These are phyloP conservation scores for Drosophila atroscutellata DNA, from an alignment of 2,888 invertebrate species.

Conservation along the genomic window DNA sequence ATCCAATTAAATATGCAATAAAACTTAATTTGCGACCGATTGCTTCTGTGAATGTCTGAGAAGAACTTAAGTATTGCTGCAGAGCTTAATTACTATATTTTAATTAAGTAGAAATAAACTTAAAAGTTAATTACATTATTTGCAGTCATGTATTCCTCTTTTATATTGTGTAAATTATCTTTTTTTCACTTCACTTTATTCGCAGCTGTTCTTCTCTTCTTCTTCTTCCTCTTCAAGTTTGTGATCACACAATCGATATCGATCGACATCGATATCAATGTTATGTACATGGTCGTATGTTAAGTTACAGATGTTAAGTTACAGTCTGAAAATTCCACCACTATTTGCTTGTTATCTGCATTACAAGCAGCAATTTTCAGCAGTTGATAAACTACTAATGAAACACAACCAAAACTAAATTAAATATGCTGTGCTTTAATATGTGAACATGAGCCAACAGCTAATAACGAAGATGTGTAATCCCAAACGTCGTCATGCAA, in stretches of 20 bases:
- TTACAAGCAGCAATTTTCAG: neutral
- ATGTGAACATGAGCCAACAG: neutral
- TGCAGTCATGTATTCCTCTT: accelerated
- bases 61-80: neutral
- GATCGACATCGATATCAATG: neutral
- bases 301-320: neutral
- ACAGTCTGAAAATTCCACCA: neutral
- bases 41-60: neutral
- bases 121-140: too few species aligned
- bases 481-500: too few species aligned
- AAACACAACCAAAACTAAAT: neutral
- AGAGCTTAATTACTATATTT: neutral
- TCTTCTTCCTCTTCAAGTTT: neutral
- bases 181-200: neutral
- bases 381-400: neutral
- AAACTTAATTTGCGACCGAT: neutral
- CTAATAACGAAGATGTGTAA: neutral
- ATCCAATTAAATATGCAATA: neutral
- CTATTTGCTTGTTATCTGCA: too few species aligned
- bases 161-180: too few species aligned
- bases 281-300: accelerated
- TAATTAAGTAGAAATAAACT: accelerated
- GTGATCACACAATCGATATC: neutral
- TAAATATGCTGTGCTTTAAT: neutral
- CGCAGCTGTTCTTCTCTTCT: neutral